Base-by-base conservation (phyloP, 2,888 invertebrate species). In the Eubasilissa splendida region DNA sequence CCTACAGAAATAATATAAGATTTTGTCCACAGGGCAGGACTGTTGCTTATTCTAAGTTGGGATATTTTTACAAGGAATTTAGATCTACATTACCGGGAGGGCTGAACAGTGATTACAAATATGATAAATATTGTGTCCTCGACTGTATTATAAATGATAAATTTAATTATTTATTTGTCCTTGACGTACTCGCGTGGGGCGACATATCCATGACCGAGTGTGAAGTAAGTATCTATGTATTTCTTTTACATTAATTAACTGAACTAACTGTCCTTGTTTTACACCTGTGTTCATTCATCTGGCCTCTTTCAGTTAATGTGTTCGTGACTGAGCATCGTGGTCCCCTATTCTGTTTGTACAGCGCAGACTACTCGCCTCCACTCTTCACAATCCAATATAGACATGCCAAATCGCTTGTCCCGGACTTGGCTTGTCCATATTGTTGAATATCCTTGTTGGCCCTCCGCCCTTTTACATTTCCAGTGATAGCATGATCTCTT, bases 141-240 rank as follows among this genome's bases (percentile, higher is more conserved):
- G 99, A 99, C 87, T 96, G 97, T 86, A 92, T 99, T 83, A 96
- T 93, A 88, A 89, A 91, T 80, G 91, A 92, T 76, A 86, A 88
- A 0, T 87, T 88, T 7, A 91, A 92, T 77, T 93, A 91, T 4
- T 93, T 95, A 87, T 97, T 94, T 88, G 91, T 97, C 0, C 87
- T 99, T 77, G 99, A 99, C 87, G 90, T 97, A 3, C 88, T 97
- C 84, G 93, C 93, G 53, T 97, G 97, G 97, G 94, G 94, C 85
- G 92, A 91, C 83, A 92, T 93, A 85, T 91, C 93, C 5, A 91
- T 96, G 86, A 89, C 93, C 75, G 93, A 95, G 86, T 94, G 94
- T 87, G 95, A 96, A 88, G 96, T 96, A 90, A 90, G 87, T 84
- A 79, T 79, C 81, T 5, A 75, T 77, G n/a, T 54, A 71, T 33